phyloP scores from a whole-genome alignment of 2,888 invertebrate genomes.

The Andrena chrysosceles region DNA sequence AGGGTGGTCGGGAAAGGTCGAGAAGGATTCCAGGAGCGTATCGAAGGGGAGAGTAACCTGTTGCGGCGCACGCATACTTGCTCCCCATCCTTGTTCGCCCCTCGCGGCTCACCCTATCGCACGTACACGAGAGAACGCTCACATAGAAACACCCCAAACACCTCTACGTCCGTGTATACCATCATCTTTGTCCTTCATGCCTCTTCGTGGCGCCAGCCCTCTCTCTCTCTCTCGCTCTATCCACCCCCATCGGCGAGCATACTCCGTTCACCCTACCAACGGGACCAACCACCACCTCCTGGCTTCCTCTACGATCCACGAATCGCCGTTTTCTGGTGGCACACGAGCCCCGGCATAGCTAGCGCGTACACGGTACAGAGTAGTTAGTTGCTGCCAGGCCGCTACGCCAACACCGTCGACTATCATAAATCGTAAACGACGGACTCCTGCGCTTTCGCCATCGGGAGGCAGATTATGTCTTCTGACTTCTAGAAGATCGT shows the following conservation, averaged over 20 bases:
- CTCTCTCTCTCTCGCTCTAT: background rate
- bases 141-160: slow-evolving; percentile 31
- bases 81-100: slow-evolving; percentile 83
- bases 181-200: slow-evolving; percentile 16
- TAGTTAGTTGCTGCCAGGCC: slow-evolving; percentile 63
- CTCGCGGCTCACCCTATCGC: slow-evolving; percentile 5
- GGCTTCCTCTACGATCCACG: slow-evolving; percentile 59
- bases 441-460: background rate
- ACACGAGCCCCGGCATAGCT: slow-evolving; percentile 65
- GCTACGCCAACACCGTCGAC: slow-evolving; percentile 50
- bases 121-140: slow-evolving; percentile 24
- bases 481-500: background rate
- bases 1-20: slow-evolving; percentile 43
- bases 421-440: background rate
- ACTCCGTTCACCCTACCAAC: slow-evolving; percentile 81
- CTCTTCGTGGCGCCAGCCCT: slow-evolving; percentile 8
- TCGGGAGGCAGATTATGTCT: background rate
- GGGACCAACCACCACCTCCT: slow-evolving; percentile 85
- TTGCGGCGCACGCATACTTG: slow-evolving; percentile 81
- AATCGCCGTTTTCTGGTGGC: slow-evolving; percentile 73
- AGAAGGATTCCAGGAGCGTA: slow-evolving; percentile 61
- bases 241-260: slow-evolving; percentile 3
- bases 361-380: slow-evolving; percentile 50
- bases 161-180: background rate
- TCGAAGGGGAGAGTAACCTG: slow-evolving; percentile 78